Evolutionary conservation across 2,888 invertebrate species (phyloP).

Genomic region (Pilophorus perplexus): DNA sequence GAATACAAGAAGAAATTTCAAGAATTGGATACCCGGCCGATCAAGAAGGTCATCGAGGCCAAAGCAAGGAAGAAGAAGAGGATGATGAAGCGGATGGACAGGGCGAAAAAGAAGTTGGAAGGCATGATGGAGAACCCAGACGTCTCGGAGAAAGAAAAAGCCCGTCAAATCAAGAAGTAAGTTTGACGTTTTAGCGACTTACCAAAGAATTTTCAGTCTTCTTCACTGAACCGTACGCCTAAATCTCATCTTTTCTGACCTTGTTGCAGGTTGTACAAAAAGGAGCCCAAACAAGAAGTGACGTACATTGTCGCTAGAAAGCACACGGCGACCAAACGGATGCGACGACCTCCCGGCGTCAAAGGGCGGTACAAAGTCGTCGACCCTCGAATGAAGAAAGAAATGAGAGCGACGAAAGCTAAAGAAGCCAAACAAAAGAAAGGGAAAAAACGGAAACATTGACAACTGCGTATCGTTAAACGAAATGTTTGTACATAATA

Average conservation of each 20-base stretch:
- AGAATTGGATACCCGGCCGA: conserved; percentile 90
- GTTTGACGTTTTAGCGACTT: too few species aligned
- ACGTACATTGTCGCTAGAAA: conserved; percentile 94
- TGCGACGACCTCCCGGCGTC: conserved; percentile 77
- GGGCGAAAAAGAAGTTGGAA: conserved; percentile 94
- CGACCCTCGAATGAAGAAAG: conserved; percentile 94
- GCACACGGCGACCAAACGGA: conserved; percentile 70
- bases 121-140: conserved; percentile 86
- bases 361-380: conserved; percentile 94
- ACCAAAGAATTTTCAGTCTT: too few species aligned
- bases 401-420: conserved; percentile 67
- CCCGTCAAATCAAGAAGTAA: conserved; percentile 84
- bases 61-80: conserved; percentile 96
- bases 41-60: conserved; percentile 97
- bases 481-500: too few species aligned
- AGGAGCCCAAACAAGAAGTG: conserved; percentile 79
- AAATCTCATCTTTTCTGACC: neutral
- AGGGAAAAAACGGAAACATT: conserved; percentile 40
- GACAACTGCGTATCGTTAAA: too few species aligned
- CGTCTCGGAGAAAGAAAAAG: conserved; percentile 89
- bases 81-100: conserved; percentile 78
- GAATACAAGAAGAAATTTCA: conserved; percentile 79
- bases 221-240: too few species aligned
- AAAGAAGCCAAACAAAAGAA: conserved; percentile 58
- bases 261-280: conserved; percentile 80